These are phyloP conservation scores for Myrmecophaga tridactyla DNA, from an alignment of 2,113 vertebrate species.

Conservation along the genomic window DNA sequence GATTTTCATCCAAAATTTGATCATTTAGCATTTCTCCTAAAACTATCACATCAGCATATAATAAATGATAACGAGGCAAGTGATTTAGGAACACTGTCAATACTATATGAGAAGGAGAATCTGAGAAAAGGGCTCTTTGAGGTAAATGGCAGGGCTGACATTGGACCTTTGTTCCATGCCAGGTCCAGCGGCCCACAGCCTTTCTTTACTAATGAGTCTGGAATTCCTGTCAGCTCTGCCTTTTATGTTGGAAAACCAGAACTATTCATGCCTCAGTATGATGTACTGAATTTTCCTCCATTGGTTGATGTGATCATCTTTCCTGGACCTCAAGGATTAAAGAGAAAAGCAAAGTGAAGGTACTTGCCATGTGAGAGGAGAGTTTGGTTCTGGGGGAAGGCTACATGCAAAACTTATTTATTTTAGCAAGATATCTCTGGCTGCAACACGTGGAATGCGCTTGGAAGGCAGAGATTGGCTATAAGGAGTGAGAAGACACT, in stretches of 20 bases:
- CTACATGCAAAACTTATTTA: not conserved
- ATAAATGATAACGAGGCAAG: not conserved
- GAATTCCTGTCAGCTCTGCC: conserved; percentile 1
- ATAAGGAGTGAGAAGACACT: not conserved
- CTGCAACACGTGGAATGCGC: not conserved
- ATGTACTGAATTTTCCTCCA: not conserved
- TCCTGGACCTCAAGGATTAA: not conserved
- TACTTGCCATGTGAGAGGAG: not conserved
- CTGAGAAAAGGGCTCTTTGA: not conserved
- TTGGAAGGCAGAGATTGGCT: not conserved
- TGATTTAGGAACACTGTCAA: not conserved
- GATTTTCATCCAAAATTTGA: not conserved
- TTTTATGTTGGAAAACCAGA: conserved; percentile 2
- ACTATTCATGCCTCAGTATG: not conserved
- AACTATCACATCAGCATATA: not conserved
- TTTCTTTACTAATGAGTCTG: conserved; percentile 28
- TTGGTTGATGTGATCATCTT: not conserved
- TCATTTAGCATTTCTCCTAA: not conserved
- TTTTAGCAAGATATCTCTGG: not conserved
- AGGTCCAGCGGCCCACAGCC: not conserved
- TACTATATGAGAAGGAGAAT: not conserved
- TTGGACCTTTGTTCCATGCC: not conserved
- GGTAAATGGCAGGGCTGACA: not conserved
- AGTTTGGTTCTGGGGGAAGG: not conserved
- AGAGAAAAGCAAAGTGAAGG: not conserved